Evolutionary conservation across 2,797 vertebrate genomes (phyloP), one percentile per base, ranked within the genome.

Genomic region (Schizopygopsis pylzovi): DNA sequence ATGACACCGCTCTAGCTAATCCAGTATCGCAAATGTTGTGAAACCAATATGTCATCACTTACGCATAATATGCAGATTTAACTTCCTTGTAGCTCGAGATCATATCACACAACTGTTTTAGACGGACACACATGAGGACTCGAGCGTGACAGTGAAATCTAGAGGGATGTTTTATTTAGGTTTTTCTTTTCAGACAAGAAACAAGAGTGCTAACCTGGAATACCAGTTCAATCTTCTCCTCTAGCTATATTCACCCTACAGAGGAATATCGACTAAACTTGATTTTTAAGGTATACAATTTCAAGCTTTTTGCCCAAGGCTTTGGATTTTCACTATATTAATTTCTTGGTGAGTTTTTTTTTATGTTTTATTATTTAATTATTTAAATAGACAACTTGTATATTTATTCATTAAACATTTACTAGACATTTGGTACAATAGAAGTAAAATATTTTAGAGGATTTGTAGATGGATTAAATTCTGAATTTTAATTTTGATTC

Each of bases 331-430:
- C 47, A 84, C 54, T 77, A 15, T 76, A 79, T 87, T 77, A 25
- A 76, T 79, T 87, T 83, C 52, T 75, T 49, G 81, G 71, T 85
- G 72, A 81, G 85, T 90, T 43, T 83, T 77, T 77, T 72, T 16
- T 79, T 59, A 79, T 63, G 65, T 25, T n/a, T 47, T 15, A 33
- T n/a, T 45, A 49, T 13, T 16, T 61, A 6, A 78, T 45, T 7
- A 22, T 20, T 52, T 52, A 15, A 18, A 11, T 18, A 3, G 9
- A 7, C 54, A 6, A n/a, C 22, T 39, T 15, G n/a, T 72, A 12
- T 25, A 4, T 37, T 59, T 79, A 68, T 61, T n/a, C 13, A 6
- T 39, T 18, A 59, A 72, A 72, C 18, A 49, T 61, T 25, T 25
- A 6, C 25, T 18, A 59, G 59, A 72, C 18, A 49, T 59, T 4